These are phyloP conservation scores for Cynodonichthys magdalenae DNA, from an alignment of 2,797 vertebrate genomes.

Conservation along the genomic window DNA sequence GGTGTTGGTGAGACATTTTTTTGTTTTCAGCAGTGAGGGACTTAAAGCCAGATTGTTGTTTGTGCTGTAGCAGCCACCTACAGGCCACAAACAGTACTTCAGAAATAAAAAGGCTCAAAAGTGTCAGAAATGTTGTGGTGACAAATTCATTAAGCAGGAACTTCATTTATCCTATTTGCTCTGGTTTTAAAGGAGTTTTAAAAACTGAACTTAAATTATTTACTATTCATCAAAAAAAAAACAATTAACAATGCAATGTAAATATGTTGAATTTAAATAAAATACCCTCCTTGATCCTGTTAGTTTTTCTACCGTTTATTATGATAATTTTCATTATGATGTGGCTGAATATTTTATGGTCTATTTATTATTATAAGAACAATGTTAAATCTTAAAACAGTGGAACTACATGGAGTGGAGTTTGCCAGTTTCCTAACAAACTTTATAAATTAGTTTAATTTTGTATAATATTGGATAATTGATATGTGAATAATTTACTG, in stretches of 20 bases:
- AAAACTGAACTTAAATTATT: constrained; percentile 5
- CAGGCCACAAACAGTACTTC: constrained; percentile 34
- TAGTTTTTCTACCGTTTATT: background rate
- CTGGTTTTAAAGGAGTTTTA: background rate
- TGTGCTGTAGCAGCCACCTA: constrained; percentile 40
- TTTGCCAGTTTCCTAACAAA: no score
- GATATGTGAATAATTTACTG: background rate
- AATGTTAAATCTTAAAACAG: background rate
- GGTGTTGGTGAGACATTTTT: background rate
- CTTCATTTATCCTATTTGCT: background rate
- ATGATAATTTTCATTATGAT: background rate
- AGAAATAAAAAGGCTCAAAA: background rate
- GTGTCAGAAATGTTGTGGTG: background rate
- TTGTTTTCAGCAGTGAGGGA: background rate
- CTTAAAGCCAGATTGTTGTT: background rate
- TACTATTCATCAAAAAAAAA: background rate
- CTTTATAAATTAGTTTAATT: background rate
- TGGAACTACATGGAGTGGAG: background rate
- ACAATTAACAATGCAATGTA: background rate
- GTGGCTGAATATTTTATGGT: background rate
- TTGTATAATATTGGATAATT: background rate
- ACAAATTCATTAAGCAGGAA: constrained; percentile 1
- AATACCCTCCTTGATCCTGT: background rate
- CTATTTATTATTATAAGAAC: constrained; percentile 9
- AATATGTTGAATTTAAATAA: constrained; percentile 1